Base-by-base conservation (phyloP, 2,797 vertebrate genomes). In the Enteromius argenteus region DNA sequence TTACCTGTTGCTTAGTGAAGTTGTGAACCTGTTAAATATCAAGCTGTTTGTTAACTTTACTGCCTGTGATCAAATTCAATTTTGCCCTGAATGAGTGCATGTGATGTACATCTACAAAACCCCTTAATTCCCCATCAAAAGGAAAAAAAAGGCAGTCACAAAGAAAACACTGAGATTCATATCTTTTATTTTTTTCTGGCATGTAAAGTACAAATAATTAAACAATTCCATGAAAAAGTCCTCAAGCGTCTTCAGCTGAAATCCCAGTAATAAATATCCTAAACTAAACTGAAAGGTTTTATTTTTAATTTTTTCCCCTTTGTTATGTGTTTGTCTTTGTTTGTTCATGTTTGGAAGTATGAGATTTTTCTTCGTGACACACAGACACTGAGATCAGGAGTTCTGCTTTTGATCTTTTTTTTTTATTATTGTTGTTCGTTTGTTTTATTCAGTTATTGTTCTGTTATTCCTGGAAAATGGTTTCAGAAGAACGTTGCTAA, bases 161-260 rank as follows among this genome's bases (percentile, higher is more conserved):
- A 60, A 19, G 67, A 56, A 71, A 82, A 83, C 81, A 84, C 5
- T 95, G 93, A 94, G 96, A 96, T 97, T 96, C 96, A 96, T 96
- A 97, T 96, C 95, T 95, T 96, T 95, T 96, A 95, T 94, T 95
- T 94, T 96, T 97, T 97, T 97, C 96, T 97, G 96, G 96, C 97
- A 97, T 97, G 96, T 97, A 98, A 98, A 97, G 96, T 97, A 98
- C 96, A 98, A 98, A 98, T 97, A 97, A 97, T 97, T 96, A 96
- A 97, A 98, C 96, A 97, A 97, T 97, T 97, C 96, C 96, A 98
- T 98, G 97, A 97, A 98, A 97, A 98, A 98, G 96, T 97, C 95
- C 96, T 96, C 94, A 96, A 96, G 96, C 96, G 94, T 96, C 95
- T 96, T 96, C 96, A 96, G 96, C 96, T 97, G 96, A 96, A 96